Evolutionary conservation across 2,888 invertebrate species (phyloP).

Genomic region (Cephonodes hylas): DNA sequence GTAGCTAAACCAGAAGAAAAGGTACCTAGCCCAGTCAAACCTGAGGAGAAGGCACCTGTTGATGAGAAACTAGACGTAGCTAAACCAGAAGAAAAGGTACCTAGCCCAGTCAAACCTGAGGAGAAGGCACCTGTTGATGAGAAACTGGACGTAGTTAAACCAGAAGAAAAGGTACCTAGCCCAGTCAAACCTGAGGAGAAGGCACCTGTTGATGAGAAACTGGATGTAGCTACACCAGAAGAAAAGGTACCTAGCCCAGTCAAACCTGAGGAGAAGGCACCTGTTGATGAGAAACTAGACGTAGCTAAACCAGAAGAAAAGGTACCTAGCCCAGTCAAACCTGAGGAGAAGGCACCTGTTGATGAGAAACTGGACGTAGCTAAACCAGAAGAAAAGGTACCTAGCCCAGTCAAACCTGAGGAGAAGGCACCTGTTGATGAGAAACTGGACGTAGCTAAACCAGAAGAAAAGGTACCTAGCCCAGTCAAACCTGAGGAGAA

Average conservation of each 20-base stretch:
- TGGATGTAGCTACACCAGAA: too few species aligned
- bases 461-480: conserved; percentile 11
- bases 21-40: conserved; percentile 15
- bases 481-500: conserved; percentile 12
- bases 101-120: conserved; percentile 16
- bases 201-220: too few species aligned
- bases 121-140: not conserved
- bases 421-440: too few species aligned
- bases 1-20: too few species aligned
- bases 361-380: too few species aligned
- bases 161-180: conserved; percentile 14
- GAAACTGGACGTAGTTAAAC: conserved; percentile 16
- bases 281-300: not conserved
- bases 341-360: too few species aligned
- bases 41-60: conserved; percentile 14
- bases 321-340: too few species aligned
- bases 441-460: not conserved
- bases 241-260: conserved; percentile 16
- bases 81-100: not conserved
- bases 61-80: too few species aligned
- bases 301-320: not conserved
- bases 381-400: too few species aligned
- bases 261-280: conserved; percentile 13
- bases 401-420: conserved; percentile 14
- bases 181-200: conserved; percentile 4